Evolutionary conservation across 2,888 invertebrate genomes (phyloP), one percentile per base, ranked within the genome.

Genomic region (Ctenicera cuprea): DNA sequence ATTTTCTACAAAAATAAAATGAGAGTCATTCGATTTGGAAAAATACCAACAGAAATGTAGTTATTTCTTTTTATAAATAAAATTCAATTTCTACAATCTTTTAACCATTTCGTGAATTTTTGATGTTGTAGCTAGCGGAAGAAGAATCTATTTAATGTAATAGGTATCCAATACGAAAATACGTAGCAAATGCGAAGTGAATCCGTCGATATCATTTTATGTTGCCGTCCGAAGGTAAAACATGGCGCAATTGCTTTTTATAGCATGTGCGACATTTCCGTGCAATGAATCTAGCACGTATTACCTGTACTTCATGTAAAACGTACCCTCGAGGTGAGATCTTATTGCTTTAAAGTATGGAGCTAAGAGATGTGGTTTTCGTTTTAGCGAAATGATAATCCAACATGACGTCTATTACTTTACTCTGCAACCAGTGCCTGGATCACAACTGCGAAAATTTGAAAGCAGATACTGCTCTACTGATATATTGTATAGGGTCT

Each of bases 371-470:
- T 66, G 38, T 54, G 54, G 54, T 52, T 38, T 54, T 66, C 66
- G 52, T 66, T 63, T 63, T 63, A 45, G 43, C 26, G 43, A 48
- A 63, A 63, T 63, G 63, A 63, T 63, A 63, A 63, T 63, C 63
- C 37, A 45, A 67, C 54, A 57, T 26, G 57, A 66, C 26, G 43
- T 57, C 41, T 63, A 63, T 63, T 63, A 45, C 63, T 67, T 48
- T 45, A 54, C 48, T 45, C 37, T 67, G 16, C 45, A 43, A 67
- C 33, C 48, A 48, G 48, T 64, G 33, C 64, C 45, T 11, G 48
- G 45, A 64, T 64, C 48, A 50, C 64, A 50, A 50, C 48, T 48
- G 62, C 59, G 30, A 64, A 52, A 64, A 64, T 64, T 64, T 64
- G 64, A 64, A 64, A 64, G 64, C 48, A 48, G 64, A 62, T 30